Conservation (phyloP, 2,797 vertebrate species). For the Gymnothorax reevesii region DNA sequence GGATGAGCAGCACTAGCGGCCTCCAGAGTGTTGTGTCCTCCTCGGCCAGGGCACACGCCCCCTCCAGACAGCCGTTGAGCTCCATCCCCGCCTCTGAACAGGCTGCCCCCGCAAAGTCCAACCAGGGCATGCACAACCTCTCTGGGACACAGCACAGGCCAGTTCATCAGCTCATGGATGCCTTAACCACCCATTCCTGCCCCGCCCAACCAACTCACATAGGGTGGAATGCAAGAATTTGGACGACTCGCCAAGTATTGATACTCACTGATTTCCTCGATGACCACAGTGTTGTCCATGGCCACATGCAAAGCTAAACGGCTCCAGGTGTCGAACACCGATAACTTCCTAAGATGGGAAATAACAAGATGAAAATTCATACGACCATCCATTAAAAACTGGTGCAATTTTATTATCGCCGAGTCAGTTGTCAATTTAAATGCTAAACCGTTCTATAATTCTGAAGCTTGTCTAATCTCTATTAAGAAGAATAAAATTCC, state of each 20-base stretch:
- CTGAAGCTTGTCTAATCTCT: neutral
- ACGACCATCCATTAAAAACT: neutral
- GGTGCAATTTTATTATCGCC: neutral
- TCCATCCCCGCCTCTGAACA: conserved; percentile 55
- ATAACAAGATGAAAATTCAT: conserved; percentile 17
- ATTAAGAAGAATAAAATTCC: neutral
- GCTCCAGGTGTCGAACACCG: conserved; percentile 94
- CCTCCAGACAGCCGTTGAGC: conserved; percentile 83
- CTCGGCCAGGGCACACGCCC: conserved; percentile 70
- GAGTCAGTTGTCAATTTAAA: neutral
- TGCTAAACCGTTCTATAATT: neutral
- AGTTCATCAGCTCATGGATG: neutral
- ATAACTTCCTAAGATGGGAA: conserved; percentile 81
- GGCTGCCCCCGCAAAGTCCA: conserved; percentile 66
- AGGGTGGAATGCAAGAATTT: neutral
- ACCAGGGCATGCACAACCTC: conserved; percentile 81
- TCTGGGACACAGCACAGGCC: conserved; percentile 63
- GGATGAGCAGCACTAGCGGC: conserved; percentile 94
- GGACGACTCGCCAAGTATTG: neutral
- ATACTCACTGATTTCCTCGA: conserved; percentile 95
- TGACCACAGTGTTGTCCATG: conserved; percentile 99
- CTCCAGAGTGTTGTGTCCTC: conserved; percentile 80
- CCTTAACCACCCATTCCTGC: neutral
- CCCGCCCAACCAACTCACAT: neutral
- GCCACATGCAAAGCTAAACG: conserved; percentile 92